Evolutionary conservation across 2,888 invertebrate species (phyloP), one percentile per base, ranked within the genome.

Genomic region (Mystacides longicornis): DNA sequence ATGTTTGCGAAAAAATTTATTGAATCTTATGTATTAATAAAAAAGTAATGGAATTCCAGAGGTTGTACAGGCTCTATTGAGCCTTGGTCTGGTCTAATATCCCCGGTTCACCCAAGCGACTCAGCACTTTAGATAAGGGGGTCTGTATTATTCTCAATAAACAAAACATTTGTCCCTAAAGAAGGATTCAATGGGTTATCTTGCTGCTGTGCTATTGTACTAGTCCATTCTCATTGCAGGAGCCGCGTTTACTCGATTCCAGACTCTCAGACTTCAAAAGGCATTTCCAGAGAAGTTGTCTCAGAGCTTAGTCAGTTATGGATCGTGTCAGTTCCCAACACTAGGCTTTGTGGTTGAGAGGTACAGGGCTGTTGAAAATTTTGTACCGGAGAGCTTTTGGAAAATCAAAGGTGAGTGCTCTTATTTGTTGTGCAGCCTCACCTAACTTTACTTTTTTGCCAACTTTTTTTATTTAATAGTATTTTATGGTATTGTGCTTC

Each of bases 321-420:
- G 99, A 2, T 95, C 94, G 56, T 99, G 99, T 68, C 99, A 99
- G 72, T 98, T 99, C 71, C 99, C 99, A 3, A 99, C 99, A 0
- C 76, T 99, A n/a, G 99, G 99, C 1, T 99, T 99, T 80, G 97
- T 99, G n/a, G 98, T 96, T 0, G 96, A 99, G 70, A 81, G 99
- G 51, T 98, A 90, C 69, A 86, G 93, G 67, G 92, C 93, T 21
- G 87, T 94, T 48, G 87, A 94, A 69, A 85, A 83, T 60, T 99
- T 99, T 72, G 82, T 95, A 7, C 77, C 92, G 0, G 97, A 99
- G 73, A 80, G 84, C 3, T 99, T 98, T 75, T 99, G 99, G 98
- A 96, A 92, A 71, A 81, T 99, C 48, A 87, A 83, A 82, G 86
- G 89, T 87, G 68, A 60, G 56, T 9, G 14, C 31, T 31, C 9